Base-by-base conservation (phyloP, 2,113 vertebrate species). In the Phoenicopterus ruber region DNA sequence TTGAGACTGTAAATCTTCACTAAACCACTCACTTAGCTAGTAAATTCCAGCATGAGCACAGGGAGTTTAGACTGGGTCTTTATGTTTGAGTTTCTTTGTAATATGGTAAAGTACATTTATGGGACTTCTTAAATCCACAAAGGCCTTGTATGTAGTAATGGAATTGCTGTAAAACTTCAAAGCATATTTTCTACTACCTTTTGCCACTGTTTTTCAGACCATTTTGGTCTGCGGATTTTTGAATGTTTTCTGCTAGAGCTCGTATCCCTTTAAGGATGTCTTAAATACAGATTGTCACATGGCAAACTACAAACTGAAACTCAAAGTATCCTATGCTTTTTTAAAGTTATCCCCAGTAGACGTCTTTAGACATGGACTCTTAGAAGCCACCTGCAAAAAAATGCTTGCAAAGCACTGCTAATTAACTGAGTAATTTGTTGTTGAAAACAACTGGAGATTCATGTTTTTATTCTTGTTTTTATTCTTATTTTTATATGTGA, bases 1-100 rank as follows among this genome's bases (percentile, higher is more conserved):
- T 49, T 86, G 86, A 86, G 63, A 34, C n/a, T 25, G 3, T 95
- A 92, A 92, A 96, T 94, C 82, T 92, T 90, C 80, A 61, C 88
- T 86, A 93, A 97, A 95, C 38, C 36, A 69, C 42, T 92, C 82
- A 65, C 66, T 95, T 42, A 72, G 65, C 63, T 49, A 42, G 12
- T 73, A 74, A 92, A 88, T 93, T 85, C 40, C 49, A 73, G 24
- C 13, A 34, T 24, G 55, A 95, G n/a, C 62, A 54, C 4, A 3
- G 82, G 80, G 76, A 94, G 42, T 88, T 88, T 86, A 44, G 40
- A 40, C 19, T 65, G 31, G 15, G 57, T 82, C 72, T 94, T 95
- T 89, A 90, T 2, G 4, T 86, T 95, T 84, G 62, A 82, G 66
- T 73, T 86, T 71, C 82, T 71, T 63, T 91, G 55, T 89, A 81